These are phyloP conservation scores for Toxotes chatareus DNA, from an alignment of 2,113 vertebrate genomes.

Conservation along the genomic window DNA sequence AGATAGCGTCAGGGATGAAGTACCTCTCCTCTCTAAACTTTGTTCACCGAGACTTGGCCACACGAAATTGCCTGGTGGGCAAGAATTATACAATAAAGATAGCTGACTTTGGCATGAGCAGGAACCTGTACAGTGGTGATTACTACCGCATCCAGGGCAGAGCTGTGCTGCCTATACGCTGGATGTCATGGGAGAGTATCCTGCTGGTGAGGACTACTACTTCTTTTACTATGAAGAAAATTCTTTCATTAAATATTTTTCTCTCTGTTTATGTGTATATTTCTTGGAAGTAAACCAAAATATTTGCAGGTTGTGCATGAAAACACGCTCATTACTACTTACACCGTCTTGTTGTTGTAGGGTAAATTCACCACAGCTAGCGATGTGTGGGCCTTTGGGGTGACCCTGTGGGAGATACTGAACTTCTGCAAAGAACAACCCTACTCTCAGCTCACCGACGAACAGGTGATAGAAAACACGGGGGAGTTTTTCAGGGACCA, in stretches of 20 bases:
- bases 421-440: constrained; percentile 97
- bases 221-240: neutral
- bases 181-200: constrained; percentile 99
- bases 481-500: constrained; percentile 99
- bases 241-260: neutral
- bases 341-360: constrained; percentile 69
- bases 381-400: constrained; percentile 97
- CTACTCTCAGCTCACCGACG: constrained; percentile 95
- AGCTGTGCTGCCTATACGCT: constrained; percentile 96
- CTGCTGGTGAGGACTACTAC: constrained; percentile 86
- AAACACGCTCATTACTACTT: neutral
- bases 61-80: constrained; percentile 96
- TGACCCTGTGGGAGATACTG: constrained; percentile 97
- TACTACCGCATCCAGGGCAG: constrained; percentile 98
- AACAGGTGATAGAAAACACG: constrained; percentile 98
- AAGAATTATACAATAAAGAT: constrained; percentile 99
- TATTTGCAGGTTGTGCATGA: neutral
- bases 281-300: neutral
- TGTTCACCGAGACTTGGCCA: constrained; percentile 97
- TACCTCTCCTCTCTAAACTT: constrained; percentile 98
- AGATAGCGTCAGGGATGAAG: constrained; percentile 98
- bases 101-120: constrained; percentile 98
- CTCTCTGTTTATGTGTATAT: neutral
- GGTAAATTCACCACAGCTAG: constrained; percentile 98
- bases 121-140: constrained; percentile 97